A percentile compares a stretch with the other conserved stretches of the same genome.
These are phyloP conservation scores for Eospalax fontanierii DNA, from an alignment of 2,797 vertebrate species.

Conservation along the genomic window DNA sequence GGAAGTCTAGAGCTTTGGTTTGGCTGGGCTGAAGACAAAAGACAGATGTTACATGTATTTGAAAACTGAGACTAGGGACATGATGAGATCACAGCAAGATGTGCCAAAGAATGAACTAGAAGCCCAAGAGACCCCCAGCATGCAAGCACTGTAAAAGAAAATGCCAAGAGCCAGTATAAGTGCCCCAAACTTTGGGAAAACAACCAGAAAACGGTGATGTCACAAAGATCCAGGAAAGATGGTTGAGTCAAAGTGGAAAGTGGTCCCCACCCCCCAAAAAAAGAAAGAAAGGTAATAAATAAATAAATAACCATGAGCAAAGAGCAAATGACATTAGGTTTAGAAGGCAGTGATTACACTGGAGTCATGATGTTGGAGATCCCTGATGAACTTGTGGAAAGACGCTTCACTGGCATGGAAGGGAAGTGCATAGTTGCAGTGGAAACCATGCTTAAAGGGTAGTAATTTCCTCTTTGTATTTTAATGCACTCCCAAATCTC, in stretches of 20 bases:
- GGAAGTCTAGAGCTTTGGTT: neutral
- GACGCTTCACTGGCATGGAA: neutral
- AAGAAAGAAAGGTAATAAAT: neutral
- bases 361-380: conserved; percentile 19
- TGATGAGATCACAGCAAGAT: neutral
- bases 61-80: conserved; percentile 1
- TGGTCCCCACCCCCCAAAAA: neutral
- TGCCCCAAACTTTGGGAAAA: neutral
- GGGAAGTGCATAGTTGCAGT: neutral
- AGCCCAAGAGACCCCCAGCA: neutral
- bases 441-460: neutral
- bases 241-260: neutral
- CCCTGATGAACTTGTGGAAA: neutral
- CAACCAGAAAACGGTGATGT: neutral
- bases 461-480: conserved; percentile 10
- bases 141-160: neutral
- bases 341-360: neutral
- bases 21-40: neutral
- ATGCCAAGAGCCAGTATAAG: neutral
- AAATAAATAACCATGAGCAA: neutral
- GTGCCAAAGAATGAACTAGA: conserved; percentile 9
- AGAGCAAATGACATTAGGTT: neutral
- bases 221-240: neutral
- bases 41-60: neutral
- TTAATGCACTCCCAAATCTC: conserved; percentile 35